Base-by-base conservation (phyloP, 2,888 invertebrate species). In the Sympetrum striolatum region DNA sequence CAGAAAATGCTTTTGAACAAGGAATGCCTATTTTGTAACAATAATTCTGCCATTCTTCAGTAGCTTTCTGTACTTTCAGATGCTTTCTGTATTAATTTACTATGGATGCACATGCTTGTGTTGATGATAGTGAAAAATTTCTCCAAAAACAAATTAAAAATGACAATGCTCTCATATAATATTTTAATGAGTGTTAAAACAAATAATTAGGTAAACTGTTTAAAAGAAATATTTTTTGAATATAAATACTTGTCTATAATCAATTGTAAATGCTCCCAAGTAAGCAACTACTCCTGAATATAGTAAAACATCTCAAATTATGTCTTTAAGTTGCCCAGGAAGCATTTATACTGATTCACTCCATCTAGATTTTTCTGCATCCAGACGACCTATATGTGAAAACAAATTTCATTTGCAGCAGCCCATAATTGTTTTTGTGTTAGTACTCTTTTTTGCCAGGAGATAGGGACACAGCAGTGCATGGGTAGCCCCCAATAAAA, bases 291-390 rank as follows among this genome's bases (percentile, higher is more conserved):
- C 96, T 0, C 98, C 99, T 0, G 98, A 97, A 0, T 98, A 97
- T 58, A 99, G 94, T 15, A 99, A 94, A 35, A 99, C 98, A 94
- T 99, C 99, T 0, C 98, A 98, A 79, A 98, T 97, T 90, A 99
- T 97, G 92, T 98, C 98, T 44, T 95, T 95, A 80, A 98, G 95
- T 91, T 97, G 95, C 90, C 96, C 95, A 60, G 96, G 96, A 82
- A 99, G 94, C 91, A 95, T 95, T 80, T 94, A 93, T 0, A 98
- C 98, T 4, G 97, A 96, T 91, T 97, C 96, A 0, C 97, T 98
- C 98, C 98, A 99, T 90, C 98, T 95, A 6, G 96, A 96, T 94
- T 98, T 98, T 94, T 98, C 98, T 0, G 98, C 98, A 0, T 98
- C 98, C 90, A 99, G 94, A 0, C 98, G 98, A 22, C 97, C 97